These are phyloP conservation scores for Drosophila virilis DNA, from an alignment of 1,140 invertebrate species.

Conservation along the genomic window DNA sequence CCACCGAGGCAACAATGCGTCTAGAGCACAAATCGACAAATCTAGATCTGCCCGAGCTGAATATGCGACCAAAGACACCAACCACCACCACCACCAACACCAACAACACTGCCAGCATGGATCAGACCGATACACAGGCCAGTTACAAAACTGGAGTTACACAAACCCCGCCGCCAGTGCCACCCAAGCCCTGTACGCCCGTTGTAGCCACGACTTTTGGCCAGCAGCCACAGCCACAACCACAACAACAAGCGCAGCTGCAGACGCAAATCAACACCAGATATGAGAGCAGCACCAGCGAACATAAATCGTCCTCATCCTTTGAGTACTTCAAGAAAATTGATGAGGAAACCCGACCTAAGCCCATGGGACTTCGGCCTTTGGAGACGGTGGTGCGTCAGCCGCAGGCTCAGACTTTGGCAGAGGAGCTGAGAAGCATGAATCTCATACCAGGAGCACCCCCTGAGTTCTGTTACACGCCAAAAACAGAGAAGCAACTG, in stretches of 20 bases:
- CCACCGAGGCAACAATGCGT: constrained; percentile 84
- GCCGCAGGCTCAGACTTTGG: constrained; percentile 53
- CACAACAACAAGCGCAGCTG: constrained; percentile 45
- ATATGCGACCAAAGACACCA: constrained; percentile 67
- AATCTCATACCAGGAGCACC: constrained; percentile 89
- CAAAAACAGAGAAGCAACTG: constrained; percentile 84
- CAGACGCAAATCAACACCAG: constrained; percentile 61
- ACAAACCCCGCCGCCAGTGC: constrained; percentile 77
- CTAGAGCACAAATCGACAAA: constrained; percentile 83
- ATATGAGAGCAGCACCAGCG: constrained; percentile 55
- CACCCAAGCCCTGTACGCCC: constrained; percentile 70
- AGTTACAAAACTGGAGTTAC: constrained; percentile 79
- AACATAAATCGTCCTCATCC: constrained; percentile 75
- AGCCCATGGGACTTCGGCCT: constrained; percentile 61
- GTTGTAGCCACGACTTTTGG: constrained; percentile 55
- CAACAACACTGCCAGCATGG: constrained; percentile 58
- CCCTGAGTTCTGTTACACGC: constrained; percentile 89
- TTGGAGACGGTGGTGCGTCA: constrained; percentile 62
- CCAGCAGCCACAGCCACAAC: constrained; percentile 43
- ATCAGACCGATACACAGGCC: constrained; percentile 60
- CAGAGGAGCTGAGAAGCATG: constrained; percentile 84
- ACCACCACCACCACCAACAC: constrained; percentile 57
- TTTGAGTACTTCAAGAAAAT: constrained; percentile 87
- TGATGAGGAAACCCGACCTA: constrained; percentile 67
- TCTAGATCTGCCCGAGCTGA: constrained; percentile 76